Evolutionary conservation across 1,140 invertebrate genomes (phyloP), one percentile per base, ranked within the genome.

Genomic region (Dreissena rostriformis): DNA sequence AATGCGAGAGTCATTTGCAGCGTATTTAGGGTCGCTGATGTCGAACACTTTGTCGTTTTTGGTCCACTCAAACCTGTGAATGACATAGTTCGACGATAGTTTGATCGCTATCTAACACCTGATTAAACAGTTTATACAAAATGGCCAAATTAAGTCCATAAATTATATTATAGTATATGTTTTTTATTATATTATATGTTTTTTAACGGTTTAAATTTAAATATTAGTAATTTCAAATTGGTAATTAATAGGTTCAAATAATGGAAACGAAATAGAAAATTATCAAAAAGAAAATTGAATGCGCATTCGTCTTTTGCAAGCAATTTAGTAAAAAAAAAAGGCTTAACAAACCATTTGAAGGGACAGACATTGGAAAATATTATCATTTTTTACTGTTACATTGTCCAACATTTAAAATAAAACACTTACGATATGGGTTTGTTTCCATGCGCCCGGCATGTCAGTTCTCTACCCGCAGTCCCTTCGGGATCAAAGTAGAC

Each of bases 11-110:
- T 98, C 97, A 91, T 98, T 97, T 5, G 96, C 96, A 91, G 99
- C 98, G 87, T 98, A 96, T 91, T 98, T 97, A 24, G 74, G 51
- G 52, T 73, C 49, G 8, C 75, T 79, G 0, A 87, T 28, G 65
- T 97, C 95, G 86, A 96, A 98, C 17, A 96, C 94, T 89, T 98
- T 97, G 71, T 98, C 98, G 95, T 99, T 98, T 93, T 99, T 99
- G 66, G 97, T 96, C 98, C 98, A 99, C 88, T 95, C 94, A 94
- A 99, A 99, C 86, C 97, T 88, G 95, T 94, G 94, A 99, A 99
- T 86, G 97, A 98, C 94, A 51, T 75, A 79, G 73, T 29, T 24
- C 63, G 78, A 74, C 19, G n/a, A n/a, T 28, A 51, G 11, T 70
- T 7, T 24, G 4, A 70, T 19, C 7, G n/a, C 29, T 19, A 19